Conservation (phyloP, 2,797 vertebrate genomes). For the Sebastes trivittatus region DNA sequence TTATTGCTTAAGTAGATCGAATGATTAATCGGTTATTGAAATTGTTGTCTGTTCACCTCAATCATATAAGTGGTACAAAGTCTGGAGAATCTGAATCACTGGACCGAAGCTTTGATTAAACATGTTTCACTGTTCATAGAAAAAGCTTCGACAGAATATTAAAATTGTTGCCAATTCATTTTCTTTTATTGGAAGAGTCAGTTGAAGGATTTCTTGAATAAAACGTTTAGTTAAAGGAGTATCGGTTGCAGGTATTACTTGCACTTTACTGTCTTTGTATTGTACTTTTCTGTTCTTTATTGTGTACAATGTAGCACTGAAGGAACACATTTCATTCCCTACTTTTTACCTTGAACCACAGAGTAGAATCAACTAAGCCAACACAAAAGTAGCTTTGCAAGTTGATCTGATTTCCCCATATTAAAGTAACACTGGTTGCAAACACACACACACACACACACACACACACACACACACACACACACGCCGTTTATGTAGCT, state of each 20-base stretch:
- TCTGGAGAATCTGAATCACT: too few species aligned
- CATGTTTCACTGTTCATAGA: rapidly evolving
- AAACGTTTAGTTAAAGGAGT: too few species aligned
- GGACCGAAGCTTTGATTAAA: background rate
- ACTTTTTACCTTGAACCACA: background rate
- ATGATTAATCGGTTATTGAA: background rate
- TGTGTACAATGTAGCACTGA: background rate
- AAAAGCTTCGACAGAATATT: background rate
- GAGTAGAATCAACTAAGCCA: background rate
- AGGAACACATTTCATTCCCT: background rate
- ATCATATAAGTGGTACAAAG: too few species aligned
- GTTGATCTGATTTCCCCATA: background rate
- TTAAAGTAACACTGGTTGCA: background rate
- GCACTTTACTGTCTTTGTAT: background rate
- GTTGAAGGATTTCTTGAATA: too few species aligned
- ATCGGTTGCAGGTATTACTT: too few species aligned
- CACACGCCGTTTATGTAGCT: background rate
- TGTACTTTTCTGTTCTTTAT: background rate
- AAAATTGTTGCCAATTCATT: background rate
- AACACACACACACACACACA: background rate
- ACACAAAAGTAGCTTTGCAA: background rate
- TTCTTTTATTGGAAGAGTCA: too few species aligned
- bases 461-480: background rate
- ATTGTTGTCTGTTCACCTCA: background rate
- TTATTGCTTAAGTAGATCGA: background rate